Base-by-base conservation (phyloP, 2,888 invertebrate species). In the Oxytorus armatus region DNA sequence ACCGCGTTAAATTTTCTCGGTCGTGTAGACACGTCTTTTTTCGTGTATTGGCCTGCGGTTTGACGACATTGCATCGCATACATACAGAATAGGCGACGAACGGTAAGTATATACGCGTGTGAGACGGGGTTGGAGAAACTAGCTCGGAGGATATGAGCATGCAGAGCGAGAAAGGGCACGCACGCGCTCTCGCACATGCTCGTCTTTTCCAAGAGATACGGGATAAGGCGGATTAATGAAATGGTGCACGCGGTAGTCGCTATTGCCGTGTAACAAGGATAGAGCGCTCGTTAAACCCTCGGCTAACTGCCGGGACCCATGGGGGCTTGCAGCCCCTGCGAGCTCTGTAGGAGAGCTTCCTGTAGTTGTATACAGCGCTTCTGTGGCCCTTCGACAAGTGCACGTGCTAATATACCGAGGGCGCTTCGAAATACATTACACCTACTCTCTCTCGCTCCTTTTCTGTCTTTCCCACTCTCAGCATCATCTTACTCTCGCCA, bases 161-260 rank as follows among this genome's bases (percentile, higher is more conserved):
- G 33, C 47, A 42, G 4, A 8, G 51, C 8, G n/a, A 55, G 51
- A 11, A 51, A 68, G 23, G 36, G 36, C 36, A 66, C n/a, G 21
- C 23, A 29, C 44, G 47, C 16, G 42, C n/a, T n/a, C n/a, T n/a
- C 36, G 68, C 68, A 68, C 69, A 63, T 57, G 72, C 23, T 68
- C 73, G 69, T 73, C 59, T 73, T 61, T 47, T 53, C 44, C 57
- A 55, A 73, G 81, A 68, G 75, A 81, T 81, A 77, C 72, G 74
- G 79, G 79, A 79, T 82, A 79, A 75, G 72, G 74, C 39, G 83
- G 81, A 83, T 83, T 79, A 83, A 83, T 81, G 79, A 79, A 82
- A 83, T 81, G 79, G 81, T 79, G 77, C 75, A 66, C 78, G n/a
- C n/a, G 23, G 66, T 73, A 69, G 75, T 70, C 73, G 77, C 70